Conservation (phyloP, 2,888 invertebrate genomes). For the Melieria picta region DNA sequence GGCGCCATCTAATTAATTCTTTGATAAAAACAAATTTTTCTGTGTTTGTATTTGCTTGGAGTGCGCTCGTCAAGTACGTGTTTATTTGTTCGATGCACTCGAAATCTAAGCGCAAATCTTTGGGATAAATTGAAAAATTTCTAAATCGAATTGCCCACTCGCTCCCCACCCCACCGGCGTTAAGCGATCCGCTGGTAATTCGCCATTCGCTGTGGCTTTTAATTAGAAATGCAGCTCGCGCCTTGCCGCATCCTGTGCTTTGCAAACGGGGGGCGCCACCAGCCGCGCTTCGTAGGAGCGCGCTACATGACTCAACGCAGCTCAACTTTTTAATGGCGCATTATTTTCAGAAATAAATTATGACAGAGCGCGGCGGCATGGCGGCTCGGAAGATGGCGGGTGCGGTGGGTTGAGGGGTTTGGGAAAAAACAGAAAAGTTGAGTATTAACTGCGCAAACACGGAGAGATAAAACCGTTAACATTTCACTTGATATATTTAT, state of each 20-base stretch:
- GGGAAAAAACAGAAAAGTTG: slow-evolving; percentile 28
- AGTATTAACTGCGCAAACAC: slow-evolving; percentile 49
- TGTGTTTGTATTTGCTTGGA: too few species aligned
- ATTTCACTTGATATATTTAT: slow-evolving; percentile 46
- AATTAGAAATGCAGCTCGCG: slow-evolving; percentile 29
- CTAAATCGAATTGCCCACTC: neutral
- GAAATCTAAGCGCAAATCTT: neutral
- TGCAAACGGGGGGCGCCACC: neutral
- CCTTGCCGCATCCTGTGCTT: slow-evolving; percentile 8
- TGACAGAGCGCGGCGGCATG: slow-evolving; percentile 46
- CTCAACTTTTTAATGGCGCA: slow-evolving; percentile 58
- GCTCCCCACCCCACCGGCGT: neutral
- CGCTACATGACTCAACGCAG: neutral
- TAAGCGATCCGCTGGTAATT: neutral
- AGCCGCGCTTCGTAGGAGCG: neutral
- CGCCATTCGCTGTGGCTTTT: slow-evolving; percentile 29
- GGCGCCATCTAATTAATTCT: too few species aligned
- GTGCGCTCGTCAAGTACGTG: too few species aligned
- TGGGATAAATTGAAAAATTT: neutral
- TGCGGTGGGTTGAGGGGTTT: neutral
- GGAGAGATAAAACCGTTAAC: slow-evolving; percentile 53
- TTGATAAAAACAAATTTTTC: too few species aligned
- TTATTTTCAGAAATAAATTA: slow-evolving; percentile 58
- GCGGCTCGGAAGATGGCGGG: neutral
- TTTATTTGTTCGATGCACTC: neutral